A percentile compares a stretch with the other conserved stretches of the same genome.
phyloP scores from a whole-genome alignment of 2,113 vertebrate genomes.

The Nipponia nippon region DNA sequence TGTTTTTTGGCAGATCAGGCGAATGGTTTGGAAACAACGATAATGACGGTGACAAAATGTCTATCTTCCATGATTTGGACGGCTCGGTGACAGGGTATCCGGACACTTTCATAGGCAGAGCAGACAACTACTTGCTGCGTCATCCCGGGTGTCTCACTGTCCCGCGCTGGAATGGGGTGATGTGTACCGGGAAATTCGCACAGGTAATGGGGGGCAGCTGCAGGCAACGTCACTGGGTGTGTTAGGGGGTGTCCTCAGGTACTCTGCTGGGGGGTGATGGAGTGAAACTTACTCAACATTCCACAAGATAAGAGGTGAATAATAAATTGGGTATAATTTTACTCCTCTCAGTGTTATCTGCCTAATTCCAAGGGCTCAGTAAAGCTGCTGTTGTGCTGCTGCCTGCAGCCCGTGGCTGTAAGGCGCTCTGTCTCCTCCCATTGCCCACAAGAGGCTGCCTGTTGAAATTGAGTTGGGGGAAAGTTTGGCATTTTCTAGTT shows the following conservation, averaged over 20 bases:
- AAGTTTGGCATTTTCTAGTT: neutral
- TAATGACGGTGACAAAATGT: conserved; percentile 47
- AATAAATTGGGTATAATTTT: neutral
- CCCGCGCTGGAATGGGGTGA: conserved; percentile 31
- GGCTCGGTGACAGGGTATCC: conserved; percentile 43
- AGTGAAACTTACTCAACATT: neutral
- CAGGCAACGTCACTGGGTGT: fast-evolving
- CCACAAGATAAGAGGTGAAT: neutral
- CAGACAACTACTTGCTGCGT: conserved; percentile 33
- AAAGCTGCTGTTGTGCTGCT: neutral
- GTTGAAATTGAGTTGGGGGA: neutral
- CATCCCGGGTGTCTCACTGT: conserved; percentile 32
- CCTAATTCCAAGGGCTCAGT: neutral
- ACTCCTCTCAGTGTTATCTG: neutral
- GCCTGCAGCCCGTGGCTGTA: neutral
- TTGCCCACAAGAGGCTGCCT: neutral
- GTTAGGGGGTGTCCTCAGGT: neutral
- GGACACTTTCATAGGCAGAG: conserved; percentile 41
- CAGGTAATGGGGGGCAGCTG: conserved; percentile 6
- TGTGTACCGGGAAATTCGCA: conserved; percentile 24
- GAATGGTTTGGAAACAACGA: conserved; percentile 57
- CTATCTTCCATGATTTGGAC: conserved; percentile 55
- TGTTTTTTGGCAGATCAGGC: conserved; percentile 42
- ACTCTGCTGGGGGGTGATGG: neutral
- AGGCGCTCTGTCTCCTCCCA: neutral